These are phyloP conservation scores for Drosophila atripex DNA, from an alignment of 2,888 invertebrate genomes.

Conservation along the genomic window DNA sequence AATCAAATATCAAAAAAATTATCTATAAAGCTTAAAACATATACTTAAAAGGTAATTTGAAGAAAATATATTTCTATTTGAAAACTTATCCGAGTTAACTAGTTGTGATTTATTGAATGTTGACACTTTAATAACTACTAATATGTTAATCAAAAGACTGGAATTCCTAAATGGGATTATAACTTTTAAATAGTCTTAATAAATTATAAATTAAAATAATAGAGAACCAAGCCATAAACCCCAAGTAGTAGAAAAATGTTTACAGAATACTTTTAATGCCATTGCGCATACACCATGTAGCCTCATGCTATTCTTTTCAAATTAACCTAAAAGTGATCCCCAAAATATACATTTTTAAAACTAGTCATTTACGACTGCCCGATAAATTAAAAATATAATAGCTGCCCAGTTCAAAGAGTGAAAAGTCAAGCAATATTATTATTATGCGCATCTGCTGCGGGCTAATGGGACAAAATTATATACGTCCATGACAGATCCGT, in stretches of 20 bases:
- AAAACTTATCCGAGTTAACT: not conserved
- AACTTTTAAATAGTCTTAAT: not conserved
- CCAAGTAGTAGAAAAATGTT: too few relatives aligned
- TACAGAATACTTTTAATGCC: not conserved
- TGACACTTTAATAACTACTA: not conserved
- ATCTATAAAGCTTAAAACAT: not conserved
- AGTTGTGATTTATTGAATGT: not conserved
- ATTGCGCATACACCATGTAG: conserved; percentile 1
- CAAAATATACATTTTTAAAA: not conserved
- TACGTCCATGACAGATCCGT: conserved; percentile 11
- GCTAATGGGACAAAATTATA: not conserved
- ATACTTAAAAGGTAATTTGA: not conserved
- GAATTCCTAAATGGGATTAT: not conserved
- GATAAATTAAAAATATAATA: conserved; percentile 15
- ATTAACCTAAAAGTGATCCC: not conserved
- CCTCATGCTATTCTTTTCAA: not conserved
- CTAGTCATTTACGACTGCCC: not conserved
- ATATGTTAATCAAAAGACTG: not conserved
- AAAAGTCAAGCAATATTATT: conserved; percentile 6
- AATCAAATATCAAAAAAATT: not conserved
- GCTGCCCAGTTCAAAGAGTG: conserved; percentile 10
- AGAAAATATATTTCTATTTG: not conserved
- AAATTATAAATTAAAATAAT: not conserved
- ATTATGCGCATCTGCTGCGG: conserved; percentile 9
- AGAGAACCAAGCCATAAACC: not conserved